These are phyloP conservation scores for Lagopus muta DNA, from an alignment of 2,113 vertebrate genomes.

Conservation along the genomic window DNA sequence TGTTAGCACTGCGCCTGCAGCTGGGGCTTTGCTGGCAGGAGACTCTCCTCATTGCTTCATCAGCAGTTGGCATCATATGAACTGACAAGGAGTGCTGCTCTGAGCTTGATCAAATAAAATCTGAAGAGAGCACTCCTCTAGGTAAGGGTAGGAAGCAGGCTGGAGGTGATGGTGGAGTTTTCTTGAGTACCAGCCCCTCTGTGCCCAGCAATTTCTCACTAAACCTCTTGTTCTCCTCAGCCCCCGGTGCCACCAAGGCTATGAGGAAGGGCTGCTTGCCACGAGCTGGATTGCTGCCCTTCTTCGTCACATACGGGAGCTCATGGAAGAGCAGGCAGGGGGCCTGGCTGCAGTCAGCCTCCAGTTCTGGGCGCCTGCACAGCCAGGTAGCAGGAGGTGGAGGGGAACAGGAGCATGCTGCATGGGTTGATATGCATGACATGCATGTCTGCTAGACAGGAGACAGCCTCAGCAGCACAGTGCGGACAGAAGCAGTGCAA, in stretches of 20 bases:
- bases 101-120: not conserved
- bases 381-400: not conserved
- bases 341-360: not conserved
- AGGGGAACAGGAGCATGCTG: not conserved
- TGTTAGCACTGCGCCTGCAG: not conserved
- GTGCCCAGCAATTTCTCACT: not conserved
- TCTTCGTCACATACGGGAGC: not conserved
- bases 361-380: not conserved
- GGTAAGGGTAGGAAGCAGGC: not conserved
- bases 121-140: not conserved
- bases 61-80: not conserved
- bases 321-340: not conserved
- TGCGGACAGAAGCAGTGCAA: not conserved
- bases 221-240: not conserved
- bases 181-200: not conserved
- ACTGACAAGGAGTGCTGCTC: not conserved
- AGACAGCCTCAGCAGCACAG: not conserved
- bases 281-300: not conserved
- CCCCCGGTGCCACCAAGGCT: not conserved
- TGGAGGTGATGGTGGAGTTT: not conserved
- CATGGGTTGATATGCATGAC: not conserved
- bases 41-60: rapidly evolving
- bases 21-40: not conserved
- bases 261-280: rapidly evolving
- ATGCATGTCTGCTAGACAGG: not conserved